Evolutionary conservation across 2,888 invertebrate genomes (phyloP).

Genomic region (Lasiommata megera): DNA sequence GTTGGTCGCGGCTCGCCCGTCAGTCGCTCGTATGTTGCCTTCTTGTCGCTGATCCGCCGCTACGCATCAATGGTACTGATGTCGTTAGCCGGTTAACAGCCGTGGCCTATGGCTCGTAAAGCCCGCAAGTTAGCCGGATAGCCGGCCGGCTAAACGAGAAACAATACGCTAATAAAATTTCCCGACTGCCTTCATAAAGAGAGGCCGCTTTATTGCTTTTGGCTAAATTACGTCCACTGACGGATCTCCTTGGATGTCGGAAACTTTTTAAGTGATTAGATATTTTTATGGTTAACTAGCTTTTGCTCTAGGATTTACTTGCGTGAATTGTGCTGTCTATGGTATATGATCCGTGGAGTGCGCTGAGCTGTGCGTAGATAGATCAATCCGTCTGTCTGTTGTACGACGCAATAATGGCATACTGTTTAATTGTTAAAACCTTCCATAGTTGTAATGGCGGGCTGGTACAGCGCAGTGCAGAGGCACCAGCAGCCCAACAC

Average conservation of each 20-base stretch:
- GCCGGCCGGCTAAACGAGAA: slow-evolving; percentile 25
- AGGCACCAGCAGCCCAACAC: neutral
- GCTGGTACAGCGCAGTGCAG: too few species aligned
- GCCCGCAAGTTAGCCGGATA: neutral
- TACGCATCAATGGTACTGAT: neutral
- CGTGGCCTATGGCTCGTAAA: neutral
- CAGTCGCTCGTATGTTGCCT: neutral
- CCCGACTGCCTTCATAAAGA: slow-evolving; percentile 38
- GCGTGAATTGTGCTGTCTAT: too few species aligned
- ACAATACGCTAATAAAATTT: slow-evolving; percentile 49
- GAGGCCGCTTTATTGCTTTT: slow-evolving; percentile 27
- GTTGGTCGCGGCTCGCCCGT: too few species aligned
- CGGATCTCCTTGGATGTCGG: neutral
- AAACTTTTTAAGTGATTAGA: slow-evolving; percentile 7
- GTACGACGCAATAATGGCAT: too few species aligned
- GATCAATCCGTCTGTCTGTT: too few species aligned
- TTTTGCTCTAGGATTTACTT: neutral
- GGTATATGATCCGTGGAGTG: too few species aligned
- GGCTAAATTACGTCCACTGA: neutral
- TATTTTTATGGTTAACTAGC: neutral
- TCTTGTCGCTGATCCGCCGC: neutral
- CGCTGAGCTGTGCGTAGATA: too few species aligned
- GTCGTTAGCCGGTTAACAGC: slow-evolving; percentile 4
- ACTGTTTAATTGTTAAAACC: too few species aligned
- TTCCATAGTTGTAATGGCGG: too few species aligned